Base-by-base conservation (phyloP, 2,113 vertebrate genomes). In the Leucoraja erinaceus region DNA sequence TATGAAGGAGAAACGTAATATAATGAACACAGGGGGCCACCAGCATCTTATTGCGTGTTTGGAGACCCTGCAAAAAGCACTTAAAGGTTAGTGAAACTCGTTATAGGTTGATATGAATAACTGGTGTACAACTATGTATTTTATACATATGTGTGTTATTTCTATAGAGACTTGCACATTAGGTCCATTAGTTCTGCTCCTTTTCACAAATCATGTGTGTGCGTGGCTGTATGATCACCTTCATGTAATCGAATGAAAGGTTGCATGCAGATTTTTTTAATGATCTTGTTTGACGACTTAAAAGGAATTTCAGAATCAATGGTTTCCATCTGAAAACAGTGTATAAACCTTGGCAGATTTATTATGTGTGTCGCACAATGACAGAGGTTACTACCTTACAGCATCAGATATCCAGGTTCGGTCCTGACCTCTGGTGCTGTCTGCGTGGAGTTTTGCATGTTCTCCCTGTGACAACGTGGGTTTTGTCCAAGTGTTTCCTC, bases 31-130 rank as follows among this genome's bases (percentile, higher is more conserved):
- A 0, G 97, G 97, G 75, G 98, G 98, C 74, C 98, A 99, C 95
- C 99, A 99, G 93, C 97, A 99, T 94, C 95, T 99, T 94, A 97
- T 99, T 94, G 98, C 96, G 95, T 99, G 98, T 93, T 95, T 99
- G 95, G 98, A 99, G 96, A 99, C 97, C 0, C 94, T 99, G 95
- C 99, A 99, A 95, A 98, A 97, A 94, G 99, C 99, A 0, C 95
- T 99, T 70, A 99, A 99, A 98, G 98, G 99, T 99, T 94, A 95
- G 96, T 95, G 33, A 93, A 0, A 16, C 0, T 77, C 0, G 47
- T 66, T 56, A 28, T 91, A 56, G 3, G 1, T 25, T 63, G 28
- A 31, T n/a, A 31, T 56, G n/a, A 12, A 18, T 38, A 22, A 38
- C 16, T 90, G 22, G 47, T 16, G 20, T 20, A 84, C 2, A 31